Conservation (phyloP, 2,888 invertebrate species). For the Coronaproctus castanopsis region DNA sequence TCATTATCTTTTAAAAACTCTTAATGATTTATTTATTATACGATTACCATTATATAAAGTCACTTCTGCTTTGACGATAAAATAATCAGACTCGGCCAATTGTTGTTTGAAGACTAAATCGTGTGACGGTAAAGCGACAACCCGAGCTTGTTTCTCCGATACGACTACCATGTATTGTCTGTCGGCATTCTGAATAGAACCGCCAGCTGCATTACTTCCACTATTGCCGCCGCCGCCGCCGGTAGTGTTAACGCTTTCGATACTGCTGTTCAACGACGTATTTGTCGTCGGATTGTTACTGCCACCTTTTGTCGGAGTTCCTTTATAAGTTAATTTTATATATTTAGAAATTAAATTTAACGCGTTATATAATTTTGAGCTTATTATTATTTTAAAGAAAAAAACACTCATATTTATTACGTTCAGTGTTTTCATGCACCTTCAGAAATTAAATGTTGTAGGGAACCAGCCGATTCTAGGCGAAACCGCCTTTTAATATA, state of each 20-base stretch:
- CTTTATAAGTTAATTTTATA: slow-evolving; percentile 24
- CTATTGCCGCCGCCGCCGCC: slow-evolving; percentile 21
- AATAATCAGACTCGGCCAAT: slow-evolving; percentile 76
- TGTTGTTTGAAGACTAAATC: slow-evolving; percentile 84
- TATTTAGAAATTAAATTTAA: not conserved
- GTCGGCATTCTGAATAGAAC: slow-evolving; percentile 32
- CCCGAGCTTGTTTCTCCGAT: slow-evolving; percentile 85
- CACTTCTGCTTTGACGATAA: slow-evolving; percentile 84
- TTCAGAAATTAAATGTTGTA: too few species aligned
- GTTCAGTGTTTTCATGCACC: too few species aligned
- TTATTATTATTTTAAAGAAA: too few species aligned
- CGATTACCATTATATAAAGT: slow-evolving; percentile 80
- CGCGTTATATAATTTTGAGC: too few species aligned
- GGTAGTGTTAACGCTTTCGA: not conserved
- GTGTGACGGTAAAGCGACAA: slow-evolving; percentile 85
- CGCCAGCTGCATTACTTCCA: slow-evolving; percentile 12
- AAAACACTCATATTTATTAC: too few species aligned
- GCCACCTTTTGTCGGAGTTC: slow-evolving; percentile 46
- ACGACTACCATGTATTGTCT: slow-evolving; percentile 82
- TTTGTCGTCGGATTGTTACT: slow-evolving; percentile 22
- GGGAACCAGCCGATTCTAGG: too few species aligned
- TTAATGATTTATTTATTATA: too few species aligned
- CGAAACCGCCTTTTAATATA: too few species aligned
- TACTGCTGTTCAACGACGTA: not conserved
- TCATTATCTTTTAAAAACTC: too few species aligned